These are phyloP conservation scores for Epinotia nisella DNA, from an alignment of 2,888 invertebrate genomes.

Conservation along the genomic window DNA sequence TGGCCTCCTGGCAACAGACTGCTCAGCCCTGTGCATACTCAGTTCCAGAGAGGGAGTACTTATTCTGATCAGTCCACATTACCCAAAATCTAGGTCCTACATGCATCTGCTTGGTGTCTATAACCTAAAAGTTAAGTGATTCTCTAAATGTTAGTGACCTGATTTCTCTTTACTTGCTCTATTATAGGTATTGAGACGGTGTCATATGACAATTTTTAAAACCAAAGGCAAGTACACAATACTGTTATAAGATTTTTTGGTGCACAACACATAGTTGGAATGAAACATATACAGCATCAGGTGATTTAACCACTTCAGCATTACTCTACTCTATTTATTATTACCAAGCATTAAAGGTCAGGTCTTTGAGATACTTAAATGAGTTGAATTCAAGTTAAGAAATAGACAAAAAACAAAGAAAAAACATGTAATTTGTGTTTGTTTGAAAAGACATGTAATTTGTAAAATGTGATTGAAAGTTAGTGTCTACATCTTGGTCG, in stretches of 20 bases:
- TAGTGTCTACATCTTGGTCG: too few relatives aligned
- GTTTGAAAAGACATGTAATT: too few relatives aligned
- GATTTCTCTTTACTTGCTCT: conserved; percentile 30
- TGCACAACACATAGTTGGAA: neutral
- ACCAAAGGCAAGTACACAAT: conserved; percentile 17
- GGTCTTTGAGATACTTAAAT: too few relatives aligned
- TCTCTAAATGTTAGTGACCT: conserved; percentile 21
- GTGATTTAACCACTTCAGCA: too few relatives aligned
- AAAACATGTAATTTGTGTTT: too few relatives aligned
- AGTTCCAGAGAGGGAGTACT: conserved; percentile 6
- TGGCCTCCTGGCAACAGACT: conserved; percentile 38
- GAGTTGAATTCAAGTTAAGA: too few relatives aligned
- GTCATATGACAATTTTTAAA: neutral
- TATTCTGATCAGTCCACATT: neutral
- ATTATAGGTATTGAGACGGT: neutral
- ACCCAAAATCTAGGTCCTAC: neutral
- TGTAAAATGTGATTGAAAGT: too few relatives aligned
- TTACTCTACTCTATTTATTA: too few relatives aligned
- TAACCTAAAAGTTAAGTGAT: conserved; percentile 17
- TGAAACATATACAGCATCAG: neutral
- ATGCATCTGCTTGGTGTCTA: conserved; percentile 28
- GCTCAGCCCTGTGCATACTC: neutral
- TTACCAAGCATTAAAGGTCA: too few relatives aligned
- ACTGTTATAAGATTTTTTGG: neutral
- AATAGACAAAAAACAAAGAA: too few relatives aligned